Percentiles rank a stretch among this genome's conserved stretches.
phyloP scores from a whole-genome alignment of 2,888 invertebrate species.

The Orchestes rusci region DNA sequence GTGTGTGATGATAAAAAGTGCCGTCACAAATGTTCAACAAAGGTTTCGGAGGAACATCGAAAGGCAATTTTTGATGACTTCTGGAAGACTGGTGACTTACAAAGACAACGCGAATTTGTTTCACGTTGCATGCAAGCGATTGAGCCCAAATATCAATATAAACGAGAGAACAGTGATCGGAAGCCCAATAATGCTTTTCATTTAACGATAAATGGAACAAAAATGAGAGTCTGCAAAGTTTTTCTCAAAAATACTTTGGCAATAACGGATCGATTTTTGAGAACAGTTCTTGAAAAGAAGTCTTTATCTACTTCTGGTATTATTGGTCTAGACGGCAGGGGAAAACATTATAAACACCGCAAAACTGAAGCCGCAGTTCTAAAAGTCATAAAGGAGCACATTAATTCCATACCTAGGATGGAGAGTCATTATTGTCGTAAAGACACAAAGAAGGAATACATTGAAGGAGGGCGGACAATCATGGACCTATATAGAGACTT shows the following conservation, averaged over 20 bases:
- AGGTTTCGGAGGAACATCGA: neutral
- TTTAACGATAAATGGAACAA: slow-evolving; percentile 2
- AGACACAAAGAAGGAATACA: neutral
- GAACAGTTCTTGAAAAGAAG: slow-evolving; percentile 2
- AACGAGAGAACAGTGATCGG: neutral
- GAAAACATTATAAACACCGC: slow-evolving; percentile 3
- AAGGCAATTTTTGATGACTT: neutral
- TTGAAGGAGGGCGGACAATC: slow-evolving; percentile 2
- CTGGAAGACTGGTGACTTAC: neutral
- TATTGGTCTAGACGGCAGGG: slow-evolving; percentile 1
- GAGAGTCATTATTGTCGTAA: slow-evolving; percentile 1
- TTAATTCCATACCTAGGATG: slow-evolving; percentile 2
- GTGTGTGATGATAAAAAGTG: neutral
- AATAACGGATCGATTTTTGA: neutral
- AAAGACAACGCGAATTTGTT: neutral
- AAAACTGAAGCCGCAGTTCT: neutral
- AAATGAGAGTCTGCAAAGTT: slow-evolving; percentile 7
- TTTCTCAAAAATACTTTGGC: neutral
- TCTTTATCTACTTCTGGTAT: slow-evolving; percentile 1
- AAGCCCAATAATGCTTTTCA: slow-evolving; percentile 9
- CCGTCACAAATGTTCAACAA: neutral
- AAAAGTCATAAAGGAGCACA: slow-evolving; percentile 1
- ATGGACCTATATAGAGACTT: slow-evolving; percentile 1
- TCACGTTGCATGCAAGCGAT: neutral
- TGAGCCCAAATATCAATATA: slow-evolving; percentile 6